A percentile compares a stretch with the other conserved stretches of the same genome.
These are phyloP conservation scores for Rotaria socialis DNA, from an alignment of 2,888 invertebrate genomes.

Conservation along the genomic window DNA sequence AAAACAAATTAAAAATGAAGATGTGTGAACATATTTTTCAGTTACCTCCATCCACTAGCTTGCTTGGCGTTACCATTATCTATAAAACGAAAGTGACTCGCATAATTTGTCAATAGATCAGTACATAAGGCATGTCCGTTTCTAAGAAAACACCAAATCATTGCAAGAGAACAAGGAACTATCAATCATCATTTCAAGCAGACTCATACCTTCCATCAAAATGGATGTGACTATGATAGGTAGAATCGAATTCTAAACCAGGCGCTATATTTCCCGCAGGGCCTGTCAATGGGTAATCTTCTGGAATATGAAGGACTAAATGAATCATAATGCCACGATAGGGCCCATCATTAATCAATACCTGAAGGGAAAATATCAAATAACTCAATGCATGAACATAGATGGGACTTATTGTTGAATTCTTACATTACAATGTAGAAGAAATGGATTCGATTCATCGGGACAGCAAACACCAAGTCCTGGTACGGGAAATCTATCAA, in stretches of 20 bases:
- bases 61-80: background rate
- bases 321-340: background rate
- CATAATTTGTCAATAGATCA: slow-evolving; percentile 2
- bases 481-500: background rate
- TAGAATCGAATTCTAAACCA: background rate
- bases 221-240: background rate
- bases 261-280: slow-evolving; percentile 16
- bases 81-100: background rate
- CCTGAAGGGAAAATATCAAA: too few species aligned
- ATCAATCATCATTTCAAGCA: too few species aligned
- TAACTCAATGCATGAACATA: too few species aligned
- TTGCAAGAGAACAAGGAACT: background rate
- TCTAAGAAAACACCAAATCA: background rate
- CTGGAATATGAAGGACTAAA: slow-evolving; percentile 29
- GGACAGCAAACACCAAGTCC: background rate
- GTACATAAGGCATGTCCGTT: background rate
- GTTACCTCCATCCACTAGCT: slow-evolving; percentile 18
- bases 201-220: background rate
- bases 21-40: background rate
- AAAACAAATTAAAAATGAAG: too few species aligned
- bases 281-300: slow-evolving; percentile 8
- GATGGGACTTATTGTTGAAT: too few species aligned
- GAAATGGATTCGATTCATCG: background rate
- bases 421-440: background rate
- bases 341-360: slow-evolving; percentile 20